Conservation (phyloP, 2,888 invertebrate genomes). For the Argyresthia albistria region DNA sequence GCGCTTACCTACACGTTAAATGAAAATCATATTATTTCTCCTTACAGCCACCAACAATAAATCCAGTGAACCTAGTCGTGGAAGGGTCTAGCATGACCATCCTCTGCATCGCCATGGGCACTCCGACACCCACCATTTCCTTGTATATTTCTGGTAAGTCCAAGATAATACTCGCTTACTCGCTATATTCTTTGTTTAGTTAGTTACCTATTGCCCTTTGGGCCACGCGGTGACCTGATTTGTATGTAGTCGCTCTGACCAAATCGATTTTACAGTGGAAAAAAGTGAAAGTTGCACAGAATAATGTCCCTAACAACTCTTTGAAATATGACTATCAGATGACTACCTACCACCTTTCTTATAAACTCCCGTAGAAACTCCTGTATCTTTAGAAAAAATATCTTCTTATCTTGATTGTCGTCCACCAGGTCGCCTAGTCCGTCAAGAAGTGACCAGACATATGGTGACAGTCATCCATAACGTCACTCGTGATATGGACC, state of each 20-base stretch:
- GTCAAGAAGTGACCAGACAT: conserved; percentile 86
- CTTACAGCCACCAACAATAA: conserved; percentile 83
- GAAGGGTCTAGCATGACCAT: conserved; percentile 91
- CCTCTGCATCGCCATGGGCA: conserved; percentile 87
- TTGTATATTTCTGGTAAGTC: conserved; percentile 81
- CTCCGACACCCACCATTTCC: conserved; percentile 88
- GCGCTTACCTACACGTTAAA: no score
- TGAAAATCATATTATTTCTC: conserved; percentile 4
- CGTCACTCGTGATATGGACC: conserved; percentile 87
- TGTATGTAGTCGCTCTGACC: no score
- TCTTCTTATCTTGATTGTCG: neutral
- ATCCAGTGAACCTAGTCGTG: conserved; percentile 85
- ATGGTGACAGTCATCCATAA: conserved; percentile 91
- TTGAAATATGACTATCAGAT: no score
- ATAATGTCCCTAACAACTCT: no score
- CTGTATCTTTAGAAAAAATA: neutral
- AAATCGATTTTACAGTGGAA: no score
- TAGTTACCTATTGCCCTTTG: no score
- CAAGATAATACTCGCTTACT: no score
- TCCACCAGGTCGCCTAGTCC: conserved; percentile 76
- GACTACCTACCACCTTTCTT: no score
- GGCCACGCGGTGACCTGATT: no score
- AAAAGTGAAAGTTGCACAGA: no score
- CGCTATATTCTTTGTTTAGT: no score
- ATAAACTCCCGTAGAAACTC: no score